Evolutionary conservation across 2,797 vertebrate genomes (phyloP).

Genomic region (Malurus leucopterus): DNA sequence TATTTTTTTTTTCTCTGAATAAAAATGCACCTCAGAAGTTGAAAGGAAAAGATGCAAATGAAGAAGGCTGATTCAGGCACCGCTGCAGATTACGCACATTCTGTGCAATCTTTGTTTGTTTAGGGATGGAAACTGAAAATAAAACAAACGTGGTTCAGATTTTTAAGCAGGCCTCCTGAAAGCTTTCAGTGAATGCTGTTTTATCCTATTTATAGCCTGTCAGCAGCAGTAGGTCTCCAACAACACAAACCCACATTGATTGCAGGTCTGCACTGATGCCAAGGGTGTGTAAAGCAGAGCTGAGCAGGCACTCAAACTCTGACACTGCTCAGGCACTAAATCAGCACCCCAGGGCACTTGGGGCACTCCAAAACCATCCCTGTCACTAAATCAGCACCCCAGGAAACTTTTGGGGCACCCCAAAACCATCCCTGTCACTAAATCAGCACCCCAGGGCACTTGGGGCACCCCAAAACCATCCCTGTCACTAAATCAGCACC

Average conservation of each 20-base stretch:
- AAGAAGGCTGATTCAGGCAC: background rate
- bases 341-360: too few species aligned
- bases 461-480: too few species aligned
- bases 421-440: background rate
- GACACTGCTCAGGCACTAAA: too few species aligned
- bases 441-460: too few species aligned
- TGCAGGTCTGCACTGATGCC: background rate
- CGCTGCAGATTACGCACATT: background rate
- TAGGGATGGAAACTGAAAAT: background rate
- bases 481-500: background rate
- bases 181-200: background rate
- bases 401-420: background rate
- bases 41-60: constrained; percentile 16
- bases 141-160: background rate
- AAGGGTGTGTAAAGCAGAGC: background rate
- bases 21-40: background rate
- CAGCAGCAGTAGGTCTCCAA: background rate
- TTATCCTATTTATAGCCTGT: background rate
- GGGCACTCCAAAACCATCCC: too few species aligned
- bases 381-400: background rate
- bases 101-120: background rate
- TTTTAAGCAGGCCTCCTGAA: background rate
- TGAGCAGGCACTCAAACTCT: too few species aligned
- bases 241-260: background rate
- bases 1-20: background rate